Base-by-base conservation (phyloP, 2,797 vertebrate species). In the Micrastur ruficollis region DNA sequence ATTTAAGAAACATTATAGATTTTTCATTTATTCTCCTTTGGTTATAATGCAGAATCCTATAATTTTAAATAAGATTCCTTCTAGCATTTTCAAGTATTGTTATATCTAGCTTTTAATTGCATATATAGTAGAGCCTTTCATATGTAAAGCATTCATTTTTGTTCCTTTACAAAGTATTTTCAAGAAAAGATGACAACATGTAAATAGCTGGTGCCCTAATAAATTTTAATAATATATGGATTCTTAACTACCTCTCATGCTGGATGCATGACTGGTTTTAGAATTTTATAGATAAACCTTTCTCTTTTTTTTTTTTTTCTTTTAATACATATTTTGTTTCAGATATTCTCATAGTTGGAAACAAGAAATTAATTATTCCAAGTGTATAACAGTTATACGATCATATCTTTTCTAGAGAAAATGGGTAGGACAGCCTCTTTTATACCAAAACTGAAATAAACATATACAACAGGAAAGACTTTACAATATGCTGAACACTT, bases 381-480 rank as follows among this genome's bases (percentile, higher is more conserved):
- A 95, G 46, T 56, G 44, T 47, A n/a, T 89, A 95, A 71, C 23
- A 93, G 83, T 86, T 96, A 93, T n/a, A 82, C 62, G 74, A 94
- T 67, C 63, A 70, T 56, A 58, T 23, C 8, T 89, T 80, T 97
- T 96, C 91, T 68, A 95, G 63, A 95, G 55, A 96, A 97, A 97
- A 95, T 85, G 22, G 31, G 66, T 91, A 96, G n/a, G 71, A 93
- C 50, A 70, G 59, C 62, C 87, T 96, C 82, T 95, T 97, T 97
- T 85, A 97, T 91, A 95, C 40, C 81, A 94, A 97, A 97, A 95
- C 81, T 90, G 71, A 97, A 97, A 96, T 82, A 97, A 98, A 83
- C 59, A 80, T 34, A 93, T 19, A 78, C 53, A 91, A 66, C 13
- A 94, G 25, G 42, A 88, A 97, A 94, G 79, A 81, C 61, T 93